Conservation (phyloP, 1,140 invertebrate genomes). For the Myzus persicae region DNA sequence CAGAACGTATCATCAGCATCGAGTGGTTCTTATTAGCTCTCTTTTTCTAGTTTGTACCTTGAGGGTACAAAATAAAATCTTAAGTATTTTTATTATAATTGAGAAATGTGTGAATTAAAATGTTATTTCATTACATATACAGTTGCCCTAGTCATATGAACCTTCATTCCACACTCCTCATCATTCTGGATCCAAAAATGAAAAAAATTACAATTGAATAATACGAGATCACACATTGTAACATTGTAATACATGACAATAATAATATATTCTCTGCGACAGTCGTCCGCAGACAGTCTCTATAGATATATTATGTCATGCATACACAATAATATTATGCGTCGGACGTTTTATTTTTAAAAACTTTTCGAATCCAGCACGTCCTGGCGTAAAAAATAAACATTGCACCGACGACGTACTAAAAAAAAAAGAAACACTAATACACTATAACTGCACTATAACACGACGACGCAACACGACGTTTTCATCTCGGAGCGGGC, state of each 20-base stretch:
- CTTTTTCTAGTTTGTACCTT: too few relatives aligned
- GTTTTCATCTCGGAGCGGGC: not conserved
- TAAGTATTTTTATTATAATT: too few relatives aligned
- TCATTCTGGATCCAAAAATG: too few relatives aligned
- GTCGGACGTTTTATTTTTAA: not conserved
- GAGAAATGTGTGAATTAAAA: too few relatives aligned
- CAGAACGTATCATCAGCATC: too few relatives aligned
- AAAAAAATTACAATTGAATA: too few relatives aligned
- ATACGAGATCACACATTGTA: not conserved
- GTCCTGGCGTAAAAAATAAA: not conserved
- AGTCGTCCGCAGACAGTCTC: not conserved
- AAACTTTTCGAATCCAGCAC: conserved; percentile 14
- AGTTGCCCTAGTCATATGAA: too few relatives aligned
- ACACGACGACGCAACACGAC: not conserved
- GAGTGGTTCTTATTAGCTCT: too few relatives aligned
- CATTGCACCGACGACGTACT: not conserved
- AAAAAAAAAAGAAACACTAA: not conserved
- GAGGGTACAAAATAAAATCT: too few relatives aligned
- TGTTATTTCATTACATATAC: too few relatives aligned
- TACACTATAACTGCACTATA: not conserved
- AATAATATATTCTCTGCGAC: not conserved
- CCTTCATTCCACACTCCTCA: too few relatives aligned
- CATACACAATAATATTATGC: not conserved
- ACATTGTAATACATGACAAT: not conserved
- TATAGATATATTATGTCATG: too few relatives aligned